These are phyloP conservation scores for Rhinopomastus cyanomelas DNA, from an alignment of 2,113 vertebrate genomes.

Conservation along the genomic window DNA sequence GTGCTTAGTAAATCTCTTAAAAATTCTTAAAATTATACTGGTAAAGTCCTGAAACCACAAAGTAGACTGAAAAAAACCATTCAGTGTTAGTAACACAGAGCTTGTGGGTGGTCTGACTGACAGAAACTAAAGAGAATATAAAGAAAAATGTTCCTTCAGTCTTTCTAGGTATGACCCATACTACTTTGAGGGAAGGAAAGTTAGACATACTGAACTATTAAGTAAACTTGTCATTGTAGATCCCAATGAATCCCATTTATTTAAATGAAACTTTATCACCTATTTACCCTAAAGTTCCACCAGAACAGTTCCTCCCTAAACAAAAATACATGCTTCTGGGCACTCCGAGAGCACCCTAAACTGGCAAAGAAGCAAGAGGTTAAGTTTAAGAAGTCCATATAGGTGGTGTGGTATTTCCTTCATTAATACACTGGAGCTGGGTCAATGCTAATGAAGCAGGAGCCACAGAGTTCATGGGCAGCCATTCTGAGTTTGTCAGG, in stretches of 20 bases:
- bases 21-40: background rate
- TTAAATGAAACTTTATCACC: background rate
- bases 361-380: background rate
- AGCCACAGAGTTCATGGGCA: background rate
- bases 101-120: background rate
- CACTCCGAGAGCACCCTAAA: background rate
- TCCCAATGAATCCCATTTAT: background rate
- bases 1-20: background rate
- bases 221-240: background rate
- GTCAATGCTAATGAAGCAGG: background rate
- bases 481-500: background rate
- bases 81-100: background rate
- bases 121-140: background rate
- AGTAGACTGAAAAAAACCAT: background rate
- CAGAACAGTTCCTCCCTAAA: background rate
- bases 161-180: background rate
- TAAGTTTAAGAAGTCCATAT: background rate
- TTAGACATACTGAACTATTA: background rate
- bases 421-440: accelerated
- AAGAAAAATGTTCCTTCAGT: background rate
- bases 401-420: background rate
- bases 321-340: background rate
- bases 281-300: background rate
- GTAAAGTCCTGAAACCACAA: background rate
- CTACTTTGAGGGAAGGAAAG: accelerated